Evolutionary conservation across 2,113 vertebrate genomes (phyloP).

Genomic region (Apodemus speciosus): DNA sequence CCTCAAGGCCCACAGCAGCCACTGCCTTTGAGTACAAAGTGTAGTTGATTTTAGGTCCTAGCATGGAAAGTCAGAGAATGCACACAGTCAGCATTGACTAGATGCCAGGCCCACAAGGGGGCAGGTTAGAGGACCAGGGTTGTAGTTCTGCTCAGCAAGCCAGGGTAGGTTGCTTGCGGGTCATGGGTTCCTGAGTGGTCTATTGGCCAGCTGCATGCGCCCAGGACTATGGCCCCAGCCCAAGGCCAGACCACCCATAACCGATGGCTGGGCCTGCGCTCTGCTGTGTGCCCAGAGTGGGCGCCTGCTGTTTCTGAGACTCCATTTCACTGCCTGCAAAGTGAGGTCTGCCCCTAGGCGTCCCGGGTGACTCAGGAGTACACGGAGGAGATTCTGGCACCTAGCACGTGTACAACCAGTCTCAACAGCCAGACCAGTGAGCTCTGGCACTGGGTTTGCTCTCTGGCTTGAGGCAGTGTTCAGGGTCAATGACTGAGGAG

Average conservation of each 20-base stretch:
- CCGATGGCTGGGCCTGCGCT: not conserved
- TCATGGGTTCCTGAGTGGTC: not conserved
- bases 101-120: not conserved
- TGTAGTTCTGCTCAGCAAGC: not conserved
- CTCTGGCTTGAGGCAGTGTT: rapidly evolving
- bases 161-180: not conserved
- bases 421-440: not conserved
- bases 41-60: not conserved
- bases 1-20: not conserved
- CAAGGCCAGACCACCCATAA: too few species aligned
- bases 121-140: not conserved
- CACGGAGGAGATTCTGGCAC: not conserved
- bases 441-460: not conserved
- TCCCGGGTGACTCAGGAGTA: not conserved
- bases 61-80: not conserved
- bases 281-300: not conserved
- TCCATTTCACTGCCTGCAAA: not conserved
- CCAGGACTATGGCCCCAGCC: not conserved
- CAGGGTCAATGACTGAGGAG: not conserved
- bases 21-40: not conserved
- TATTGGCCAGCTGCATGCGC: not conserved
- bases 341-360: not conserved
- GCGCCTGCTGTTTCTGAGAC: not conserved
- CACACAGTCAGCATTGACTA: not conserved
- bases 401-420: rapidly evolving